Base-by-base conservation (phyloP, 2,888 invertebrate species). In the Cheilosia pagana region DNA sequence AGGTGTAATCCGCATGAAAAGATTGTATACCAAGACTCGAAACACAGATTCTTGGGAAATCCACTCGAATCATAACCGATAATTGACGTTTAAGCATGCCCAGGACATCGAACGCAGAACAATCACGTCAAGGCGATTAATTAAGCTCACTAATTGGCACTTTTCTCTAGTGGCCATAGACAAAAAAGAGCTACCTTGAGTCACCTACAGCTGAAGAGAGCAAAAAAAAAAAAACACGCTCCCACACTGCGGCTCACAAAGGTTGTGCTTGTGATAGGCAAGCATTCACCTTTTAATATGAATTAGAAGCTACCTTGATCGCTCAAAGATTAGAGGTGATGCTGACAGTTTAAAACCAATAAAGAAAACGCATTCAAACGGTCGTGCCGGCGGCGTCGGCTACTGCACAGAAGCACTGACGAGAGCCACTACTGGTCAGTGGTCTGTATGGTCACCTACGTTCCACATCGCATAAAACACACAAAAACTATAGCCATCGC, bases 341-440 rank as follows among this genome's bases (percentile, higher is more conserved):
- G 82, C 79, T 83, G 83, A 83, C 83, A 83, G 79, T 79, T 83
- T 83, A 75, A 83, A 79, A 74, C 83, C 79, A 79, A 83, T 83
- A 83, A 83, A 79, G 83, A 70, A 70, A 79, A 83, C 83, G 83
- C 83, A 79, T 79, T 74, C 45, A 45, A 8, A 35, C 45, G 25
- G 25, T 52, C 81, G 55, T 74, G 72, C 74, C 74, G 68, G 45
- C 59, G 52, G 16, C 43, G 55, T 63, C 74, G 48, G 41, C 67
- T 10, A 35, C 57, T 57, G 35, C 35, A 74, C 78, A 62, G 82
- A 72, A 72, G 82, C 72, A 57, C 77, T 76, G 71, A 77, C 65
- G 77, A 77, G 67, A 82, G 57, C 48, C 43, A 78, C 48, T 25
- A 67, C 74, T 50, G 71, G 31, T 63, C 63, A 31, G 25, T 39